Percentiles rank a stretch among this genome's conserved stretches.
phyloP scores from a whole-genome alignment of 1,140 invertebrate species.

The Drosophila varians region DNA sequence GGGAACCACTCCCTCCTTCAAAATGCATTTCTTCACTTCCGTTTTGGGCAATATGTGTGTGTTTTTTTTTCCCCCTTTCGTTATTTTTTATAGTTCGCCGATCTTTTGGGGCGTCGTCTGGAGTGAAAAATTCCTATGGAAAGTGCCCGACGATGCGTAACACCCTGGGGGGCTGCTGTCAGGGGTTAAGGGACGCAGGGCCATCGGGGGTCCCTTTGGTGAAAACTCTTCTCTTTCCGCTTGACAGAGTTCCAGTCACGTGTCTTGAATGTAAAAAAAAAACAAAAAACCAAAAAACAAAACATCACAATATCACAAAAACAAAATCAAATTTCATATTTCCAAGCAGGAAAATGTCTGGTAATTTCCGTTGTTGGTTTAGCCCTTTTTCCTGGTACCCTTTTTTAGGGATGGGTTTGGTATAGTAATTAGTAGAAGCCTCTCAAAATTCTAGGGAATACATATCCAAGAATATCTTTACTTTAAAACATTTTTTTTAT shows the following conservation, averaged over 20 bases:
- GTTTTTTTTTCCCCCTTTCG: background rate
- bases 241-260: conserved; percentile 41
- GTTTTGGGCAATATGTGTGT: background rate
- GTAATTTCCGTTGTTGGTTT: conserved; percentile 13
- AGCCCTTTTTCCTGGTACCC: background rate
- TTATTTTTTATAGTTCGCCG: conserved; percentile 35
- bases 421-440: too few species aligned
- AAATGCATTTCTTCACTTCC: conserved; percentile 53
- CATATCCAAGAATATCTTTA: too few species aligned
- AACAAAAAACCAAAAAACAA: conserved; percentile 10
- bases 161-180: conserved; percentile 11
- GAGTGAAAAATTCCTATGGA: conserved; percentile 64
- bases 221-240: conserved; percentile 27
- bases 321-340: conserved; percentile 44
- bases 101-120: conserved; percentile 43
- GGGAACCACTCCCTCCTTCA: conserved; percentile 8
- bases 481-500: too few species aligned
- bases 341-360: background rate
- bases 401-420: background rate
- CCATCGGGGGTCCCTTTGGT: conserved; percentile 2
- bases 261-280: too few species aligned
- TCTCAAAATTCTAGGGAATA: too few species aligned
- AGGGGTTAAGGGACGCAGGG: conserved; percentile 15
- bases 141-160: conserved; percentile 65
- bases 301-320: conserved; percentile 1